Conservation (phyloP, 2,113 vertebrate species). For the Chaetura pelagica region DNA sequence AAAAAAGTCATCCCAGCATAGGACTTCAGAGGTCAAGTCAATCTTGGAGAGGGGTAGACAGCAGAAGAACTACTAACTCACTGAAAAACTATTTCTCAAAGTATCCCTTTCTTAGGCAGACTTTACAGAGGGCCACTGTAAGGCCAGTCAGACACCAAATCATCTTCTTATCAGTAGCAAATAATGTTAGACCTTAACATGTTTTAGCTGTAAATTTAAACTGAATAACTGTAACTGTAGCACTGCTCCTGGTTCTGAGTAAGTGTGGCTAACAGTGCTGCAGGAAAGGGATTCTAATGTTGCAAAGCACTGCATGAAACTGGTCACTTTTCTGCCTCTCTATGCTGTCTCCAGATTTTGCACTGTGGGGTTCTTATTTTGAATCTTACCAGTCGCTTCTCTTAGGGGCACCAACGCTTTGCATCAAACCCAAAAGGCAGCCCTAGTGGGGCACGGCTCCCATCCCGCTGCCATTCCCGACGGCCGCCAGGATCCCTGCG, state of each 20-base stretch:
- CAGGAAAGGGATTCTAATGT: neutral
- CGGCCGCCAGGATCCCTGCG: fast-evolving
- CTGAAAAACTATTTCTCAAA: neutral
- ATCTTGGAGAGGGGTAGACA: neutral
- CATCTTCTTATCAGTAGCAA: neutral
- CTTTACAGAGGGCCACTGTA: neutral
- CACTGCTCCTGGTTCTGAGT: neutral
- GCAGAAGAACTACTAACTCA: neutral
- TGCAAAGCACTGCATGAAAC: neutral
- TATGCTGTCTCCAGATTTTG: neutral
- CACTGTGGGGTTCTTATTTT: neutral
- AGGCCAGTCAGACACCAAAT: neutral
- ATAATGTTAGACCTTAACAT: neutral
- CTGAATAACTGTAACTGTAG: neutral
- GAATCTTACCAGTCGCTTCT: fast-evolving
- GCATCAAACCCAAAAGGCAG: neutral
- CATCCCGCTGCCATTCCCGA: neutral
- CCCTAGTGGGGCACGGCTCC: too few relatives aligned
- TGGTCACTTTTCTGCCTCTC: neutral
- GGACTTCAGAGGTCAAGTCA: constrained; percentile 4
- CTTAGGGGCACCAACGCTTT: neutral
- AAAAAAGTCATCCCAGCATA: constrained; percentile 2
- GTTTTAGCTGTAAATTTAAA: neutral
- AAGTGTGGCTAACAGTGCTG: neutral
- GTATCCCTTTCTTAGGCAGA: neutral